phyloP scores from a whole-genome alignment of 2,888 invertebrate species.

The Perdita meconis region DNA sequence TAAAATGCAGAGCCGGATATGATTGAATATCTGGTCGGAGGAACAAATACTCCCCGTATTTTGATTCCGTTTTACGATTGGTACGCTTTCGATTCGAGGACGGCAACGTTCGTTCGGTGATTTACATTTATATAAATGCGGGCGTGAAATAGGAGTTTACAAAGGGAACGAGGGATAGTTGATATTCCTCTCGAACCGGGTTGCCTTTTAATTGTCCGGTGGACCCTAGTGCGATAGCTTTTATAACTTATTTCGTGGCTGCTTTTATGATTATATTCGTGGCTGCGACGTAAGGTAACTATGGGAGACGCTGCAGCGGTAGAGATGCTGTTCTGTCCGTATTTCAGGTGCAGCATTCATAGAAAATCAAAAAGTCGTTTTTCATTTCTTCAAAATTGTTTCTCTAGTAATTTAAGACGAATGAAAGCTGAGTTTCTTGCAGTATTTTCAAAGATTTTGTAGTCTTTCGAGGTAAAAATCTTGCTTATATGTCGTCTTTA shows the following conservation, averaged over 20 bases:
- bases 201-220: slow-evolving; percentile 15
- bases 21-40: slow-evolving; percentile 58
- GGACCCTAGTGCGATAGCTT: not conserved
- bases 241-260: not conserved
- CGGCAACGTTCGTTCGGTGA: slow-evolving; percentile 21
- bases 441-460: no score
- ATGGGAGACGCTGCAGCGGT: no score
- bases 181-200: not conserved
- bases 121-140: slow-evolving; percentile 53
- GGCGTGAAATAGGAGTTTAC: not conserved
- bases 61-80: slow-evolving; percentile 50
- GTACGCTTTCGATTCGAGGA: slow-evolving; percentile 42
- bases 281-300: no score
- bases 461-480: no score
- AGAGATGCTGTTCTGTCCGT: no score
- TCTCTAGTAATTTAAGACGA: no score
- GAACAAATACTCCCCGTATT: slow-evolving; percentile 47
- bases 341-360: no score
- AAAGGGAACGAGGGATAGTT: not conserved
- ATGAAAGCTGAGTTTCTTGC: no score
- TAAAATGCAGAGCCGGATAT: slow-evolving; percentile 54
- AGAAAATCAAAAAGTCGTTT: no score
- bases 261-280: no score
- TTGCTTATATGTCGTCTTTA: no score
- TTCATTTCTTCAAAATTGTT: no score